A percentile compares a stretch with the other conserved stretches of the same genome.
These are phyloP conservation scores for Bagarius yarrelli DNA, from an alignment of 2,113 vertebrate genomes.

Conservation along the genomic window DNA sequence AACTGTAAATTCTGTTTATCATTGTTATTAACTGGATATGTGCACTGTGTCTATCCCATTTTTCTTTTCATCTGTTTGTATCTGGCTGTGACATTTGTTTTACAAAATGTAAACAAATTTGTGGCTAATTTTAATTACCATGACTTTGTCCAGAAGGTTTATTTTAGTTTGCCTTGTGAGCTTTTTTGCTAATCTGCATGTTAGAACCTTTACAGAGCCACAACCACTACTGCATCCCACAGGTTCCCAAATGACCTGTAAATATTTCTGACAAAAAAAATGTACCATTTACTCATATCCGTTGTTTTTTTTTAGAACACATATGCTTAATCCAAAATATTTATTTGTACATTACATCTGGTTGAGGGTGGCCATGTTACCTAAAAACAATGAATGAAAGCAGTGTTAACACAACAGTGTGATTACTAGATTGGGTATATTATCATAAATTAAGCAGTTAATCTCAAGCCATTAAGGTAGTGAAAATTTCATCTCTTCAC, in stretches of 20 bases:
- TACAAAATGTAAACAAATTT: too few species aligned
- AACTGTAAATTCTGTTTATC: neutral
- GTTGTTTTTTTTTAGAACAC: neutral
- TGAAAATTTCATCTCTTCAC: neutral
- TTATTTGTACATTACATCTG: conserved; percentile 8
- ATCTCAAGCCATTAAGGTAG: too few species aligned
- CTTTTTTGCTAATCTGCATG: neutral
- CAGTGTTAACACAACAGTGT: too few species aligned
- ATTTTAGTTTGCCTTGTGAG: neutral
- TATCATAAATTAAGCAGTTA: too few species aligned
- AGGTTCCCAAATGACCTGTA: neutral
- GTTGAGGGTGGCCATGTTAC: neutral
- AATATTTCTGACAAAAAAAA: neutral
- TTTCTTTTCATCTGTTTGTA: neutral
- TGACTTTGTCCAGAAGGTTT: neutral
- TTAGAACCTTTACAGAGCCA: neutral
- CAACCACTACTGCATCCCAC: neutral
- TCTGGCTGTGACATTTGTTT: neutral
- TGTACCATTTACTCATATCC: neutral
- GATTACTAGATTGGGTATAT: too few species aligned
- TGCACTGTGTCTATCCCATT: neutral
- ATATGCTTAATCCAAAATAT: neutral
- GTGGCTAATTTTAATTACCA: neutral
- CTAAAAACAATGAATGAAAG: neutral
- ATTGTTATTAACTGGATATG: neutral